Conservation (phyloP, 2,113 vertebrate genomes). For the Calidris pygmaea region DNA sequence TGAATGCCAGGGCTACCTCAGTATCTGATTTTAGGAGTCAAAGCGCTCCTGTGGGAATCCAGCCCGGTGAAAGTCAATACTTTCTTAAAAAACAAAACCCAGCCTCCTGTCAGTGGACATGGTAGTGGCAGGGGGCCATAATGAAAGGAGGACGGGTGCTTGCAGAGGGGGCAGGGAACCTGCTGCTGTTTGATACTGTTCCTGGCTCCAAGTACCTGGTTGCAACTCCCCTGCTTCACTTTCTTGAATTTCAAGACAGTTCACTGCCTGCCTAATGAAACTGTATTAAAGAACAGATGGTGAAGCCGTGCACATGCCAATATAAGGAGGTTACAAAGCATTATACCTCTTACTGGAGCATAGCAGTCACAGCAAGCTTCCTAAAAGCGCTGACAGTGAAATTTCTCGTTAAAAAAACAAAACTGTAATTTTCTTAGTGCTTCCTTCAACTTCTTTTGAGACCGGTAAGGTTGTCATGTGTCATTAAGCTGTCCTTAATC, state of each 20-base stretch:
- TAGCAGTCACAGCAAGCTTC: not conserved
- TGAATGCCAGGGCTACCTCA: not conserved
- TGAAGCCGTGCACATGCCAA: accelerated
- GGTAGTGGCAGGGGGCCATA: not conserved
- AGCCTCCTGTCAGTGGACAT: not conserved
- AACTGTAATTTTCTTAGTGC: not conserved
- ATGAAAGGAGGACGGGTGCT: not conserved
- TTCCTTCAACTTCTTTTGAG: not conserved
- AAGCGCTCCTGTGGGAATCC: not conserved
- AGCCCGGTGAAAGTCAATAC: not conserved
- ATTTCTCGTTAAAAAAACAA: not conserved
- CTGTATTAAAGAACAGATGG: not conserved
- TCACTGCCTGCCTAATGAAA: not conserved
- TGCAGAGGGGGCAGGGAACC: not conserved
- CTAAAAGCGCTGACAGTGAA: not conserved
- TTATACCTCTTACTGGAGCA: not conserved
- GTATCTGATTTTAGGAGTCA: not conserved
- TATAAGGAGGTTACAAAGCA: not conserved
- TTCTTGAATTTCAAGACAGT: not conserved
- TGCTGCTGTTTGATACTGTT: not conserved
- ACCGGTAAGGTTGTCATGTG: not conserved
- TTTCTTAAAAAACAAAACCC: not conserved
- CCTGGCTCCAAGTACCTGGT: not conserved
- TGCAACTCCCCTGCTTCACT: not conserved
- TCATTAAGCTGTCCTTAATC: constrained; percentile 9